Evolutionary conservation across 2,797 vertebrate genomes (phyloP).

Genomic region (Alectoris magna): DNA sequence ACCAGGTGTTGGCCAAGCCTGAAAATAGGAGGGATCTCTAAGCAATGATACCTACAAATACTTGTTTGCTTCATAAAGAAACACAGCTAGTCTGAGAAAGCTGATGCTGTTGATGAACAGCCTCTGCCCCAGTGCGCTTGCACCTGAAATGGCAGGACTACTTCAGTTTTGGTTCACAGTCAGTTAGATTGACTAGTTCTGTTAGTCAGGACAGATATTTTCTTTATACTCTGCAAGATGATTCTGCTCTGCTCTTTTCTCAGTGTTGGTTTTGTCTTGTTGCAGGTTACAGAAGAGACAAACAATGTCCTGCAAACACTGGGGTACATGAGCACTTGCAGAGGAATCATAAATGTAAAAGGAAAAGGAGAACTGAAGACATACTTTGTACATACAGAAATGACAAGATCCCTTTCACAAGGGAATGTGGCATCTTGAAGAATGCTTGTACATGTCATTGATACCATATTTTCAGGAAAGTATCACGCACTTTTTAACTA

Average conservation of each 20-base stretch:
- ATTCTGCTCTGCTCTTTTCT: not conserved
- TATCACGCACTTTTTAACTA: slow-evolving; percentile 71
- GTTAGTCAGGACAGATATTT: not conserved
- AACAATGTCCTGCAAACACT: slow-evolving; percentile 86
- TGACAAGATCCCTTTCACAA: slow-evolving; percentile 94
- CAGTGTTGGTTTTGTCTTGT: not conserved
- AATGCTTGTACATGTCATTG: slow-evolving; percentile 20
- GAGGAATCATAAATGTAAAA: slow-evolving; percentile 98
- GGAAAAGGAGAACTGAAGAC: slow-evolving; percentile 97
- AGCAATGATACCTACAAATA: not conserved
- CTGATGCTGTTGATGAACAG: not conserved
- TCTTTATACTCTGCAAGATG: not conserved
- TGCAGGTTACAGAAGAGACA: slow-evolving; percentile 95
- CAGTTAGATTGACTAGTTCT: not conserved
- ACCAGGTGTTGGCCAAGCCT: not conserved
- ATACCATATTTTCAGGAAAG: slow-evolving; percentile 61
- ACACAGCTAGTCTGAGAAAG: not conserved
- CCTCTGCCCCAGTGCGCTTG: not conserved
- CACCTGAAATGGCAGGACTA: not conserved
- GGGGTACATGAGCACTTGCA: slow-evolving; percentile 94
- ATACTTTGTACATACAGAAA: slow-evolving; percentile 96
- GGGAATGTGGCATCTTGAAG: slow-evolving; percentile 92
- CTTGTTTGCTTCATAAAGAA: not conserved
- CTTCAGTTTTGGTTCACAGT: not conserved
- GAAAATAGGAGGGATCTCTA: not conserved